Conservation (phyloP, 2,113 vertebrate species). For the Corythoichthys haematopterus region DNA sequence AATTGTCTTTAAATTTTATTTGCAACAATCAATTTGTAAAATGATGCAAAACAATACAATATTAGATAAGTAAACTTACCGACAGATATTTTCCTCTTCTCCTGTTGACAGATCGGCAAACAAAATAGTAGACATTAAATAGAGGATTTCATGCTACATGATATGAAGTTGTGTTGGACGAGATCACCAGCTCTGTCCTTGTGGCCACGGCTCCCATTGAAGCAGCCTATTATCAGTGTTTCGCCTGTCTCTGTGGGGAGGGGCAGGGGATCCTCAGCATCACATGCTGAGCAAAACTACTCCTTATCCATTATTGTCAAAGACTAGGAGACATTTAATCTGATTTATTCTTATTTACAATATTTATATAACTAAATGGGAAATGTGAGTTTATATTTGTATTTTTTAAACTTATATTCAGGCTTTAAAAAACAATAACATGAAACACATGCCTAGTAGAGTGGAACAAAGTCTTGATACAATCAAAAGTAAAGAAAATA, state of each 20-base stretch:
- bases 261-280: constrained; percentile 49
- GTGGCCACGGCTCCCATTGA: constrained; percentile 48
- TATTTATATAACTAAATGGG: not conserved
- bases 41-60: not conserved
- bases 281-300: constrained; percentile 16
- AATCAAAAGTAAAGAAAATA: not conserved
- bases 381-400: not conserved
- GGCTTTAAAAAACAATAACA: not conserved
- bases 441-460: not conserved
- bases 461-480: not conserved
- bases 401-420: not conserved
- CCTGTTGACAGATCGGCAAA: constrained; percentile 4
- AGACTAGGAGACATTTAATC: not conserved
- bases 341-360: not conserved
- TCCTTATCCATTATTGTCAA: constrained; percentile 7
- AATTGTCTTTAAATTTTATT: not conserved
- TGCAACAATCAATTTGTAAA: not conserved
- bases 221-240: constrained; percentile 53
- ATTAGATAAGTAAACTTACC: constrained; percentile 27
- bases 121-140: not conserved
- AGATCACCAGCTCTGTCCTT: constrained; percentile 20
- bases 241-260: constrained; percentile 46
- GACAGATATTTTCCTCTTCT: not conserved
- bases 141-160: not conserved
- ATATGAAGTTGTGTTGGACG: constrained; percentile 26